Evolutionary conservation across 2,797 vertebrate genomes (phyloP).

Genomic region (Scolopax rusticola): DNA sequence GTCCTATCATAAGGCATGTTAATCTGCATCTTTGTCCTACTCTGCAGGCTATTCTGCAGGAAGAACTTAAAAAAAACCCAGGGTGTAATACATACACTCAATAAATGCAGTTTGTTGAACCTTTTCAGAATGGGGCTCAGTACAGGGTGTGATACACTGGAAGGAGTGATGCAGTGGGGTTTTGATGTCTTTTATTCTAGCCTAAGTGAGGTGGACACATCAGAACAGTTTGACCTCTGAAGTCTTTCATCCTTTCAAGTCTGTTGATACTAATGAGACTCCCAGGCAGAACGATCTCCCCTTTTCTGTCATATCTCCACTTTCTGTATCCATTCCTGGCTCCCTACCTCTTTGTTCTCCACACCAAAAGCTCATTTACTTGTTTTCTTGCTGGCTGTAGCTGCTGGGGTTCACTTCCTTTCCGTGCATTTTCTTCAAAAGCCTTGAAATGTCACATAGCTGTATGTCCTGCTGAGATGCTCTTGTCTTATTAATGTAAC

Average conservation of each 20-base stretch:
- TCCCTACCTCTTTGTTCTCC: slow-evolving; percentile 40
- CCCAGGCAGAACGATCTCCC: background rate
- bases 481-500: slow-evolving; percentile 74
- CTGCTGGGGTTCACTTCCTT: slow-evolving; percentile 56
- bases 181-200: background rate
- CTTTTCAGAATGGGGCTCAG: background rate
- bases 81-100: background rate
- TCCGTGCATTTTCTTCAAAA: slow-evolving; percentile 60
- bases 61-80: background rate
- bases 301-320: background rate
- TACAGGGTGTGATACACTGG: background rate
- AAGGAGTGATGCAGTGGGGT: accelerated
- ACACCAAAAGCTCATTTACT: slow-evolving; percentile 53
- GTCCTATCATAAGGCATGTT: background rate
- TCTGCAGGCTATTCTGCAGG: background rate
- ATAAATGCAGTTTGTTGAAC: background rate
- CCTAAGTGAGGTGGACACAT: background rate
- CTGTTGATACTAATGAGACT: slow-evolving; percentile 29
- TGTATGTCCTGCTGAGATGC: slow-evolving; percentile 45
- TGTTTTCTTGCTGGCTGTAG: slow-evolving; percentile 56
- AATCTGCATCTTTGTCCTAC: background rate
- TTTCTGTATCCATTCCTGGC: slow-evolving; percentile 9
- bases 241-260: slow-evolving; percentile 25
- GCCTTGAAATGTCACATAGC: slow-evolving; percentile 60
- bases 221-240: slow-evolving; percentile 13